Evolutionary conservation across 2,888 invertebrate species (phyloP).

Genomic region (Ypsolopha scabrella): DNA sequence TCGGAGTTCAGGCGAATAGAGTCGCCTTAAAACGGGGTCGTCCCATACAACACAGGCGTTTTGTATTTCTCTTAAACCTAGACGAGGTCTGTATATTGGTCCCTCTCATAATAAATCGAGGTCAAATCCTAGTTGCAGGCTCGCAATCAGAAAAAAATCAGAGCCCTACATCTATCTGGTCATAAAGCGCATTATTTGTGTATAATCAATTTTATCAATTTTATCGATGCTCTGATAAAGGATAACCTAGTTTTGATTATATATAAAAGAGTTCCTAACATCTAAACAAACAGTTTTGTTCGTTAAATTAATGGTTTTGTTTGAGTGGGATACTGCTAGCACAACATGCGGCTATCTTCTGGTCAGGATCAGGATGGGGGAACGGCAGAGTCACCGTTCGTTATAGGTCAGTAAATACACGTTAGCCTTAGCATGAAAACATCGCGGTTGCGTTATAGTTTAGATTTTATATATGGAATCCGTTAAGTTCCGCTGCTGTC

Average conservation of each 20-base stretch:
- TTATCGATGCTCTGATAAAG: slow-evolving; percentile 57
- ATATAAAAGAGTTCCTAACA: slow-evolving; percentile 48
- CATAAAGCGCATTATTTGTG: slow-evolving; percentile 23
- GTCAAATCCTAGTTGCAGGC: too few relatives aligned
- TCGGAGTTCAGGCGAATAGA: too few relatives aligned
- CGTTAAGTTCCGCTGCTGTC: too few relatives aligned
- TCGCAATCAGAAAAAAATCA: too few relatives aligned
- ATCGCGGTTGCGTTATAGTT: too few relatives aligned
- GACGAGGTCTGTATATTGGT: too few relatives aligned
- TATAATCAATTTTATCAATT: slow-evolving; percentile 42
- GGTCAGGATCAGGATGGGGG: slow-evolving; percentile 59
- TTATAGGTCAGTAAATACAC: slow-evolving; percentile 28
- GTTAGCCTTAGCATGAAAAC: slow-evolving; percentile 1
- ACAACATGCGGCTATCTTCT: slow-evolving; percentile 43
- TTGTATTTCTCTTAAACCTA: too few relatives aligned
- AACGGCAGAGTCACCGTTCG: slow-evolving; percentile 35
- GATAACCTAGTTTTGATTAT: slow-evolving; percentile 58
- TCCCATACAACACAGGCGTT: too few relatives aligned
- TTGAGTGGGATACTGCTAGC: not conserved
- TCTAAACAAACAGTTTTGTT: slow-evolving; percentile 18
- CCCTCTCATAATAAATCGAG: too few relatives aligned
- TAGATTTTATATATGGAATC: too few relatives aligned
- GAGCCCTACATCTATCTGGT: too few relatives aligned
- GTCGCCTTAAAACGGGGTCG: too few relatives aligned
- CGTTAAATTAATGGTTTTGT: not conserved